These are phyloP conservation scores for Macrochelys suwanniensis DNA, from an alignment of 2,797 vertebrate species.

Conservation along the genomic window DNA sequence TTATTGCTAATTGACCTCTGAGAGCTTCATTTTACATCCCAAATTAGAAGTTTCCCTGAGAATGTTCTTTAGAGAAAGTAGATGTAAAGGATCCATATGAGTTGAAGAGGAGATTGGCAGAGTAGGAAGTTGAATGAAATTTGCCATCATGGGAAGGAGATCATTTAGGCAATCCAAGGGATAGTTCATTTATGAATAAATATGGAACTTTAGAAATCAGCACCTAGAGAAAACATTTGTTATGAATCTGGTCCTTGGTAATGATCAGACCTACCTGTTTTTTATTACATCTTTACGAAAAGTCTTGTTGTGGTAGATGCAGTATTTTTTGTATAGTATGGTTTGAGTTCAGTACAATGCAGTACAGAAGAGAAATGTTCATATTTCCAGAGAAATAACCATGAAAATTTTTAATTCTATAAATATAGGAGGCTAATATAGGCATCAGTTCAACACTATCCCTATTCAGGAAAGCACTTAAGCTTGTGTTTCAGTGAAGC, in stretches of 20 bases:
- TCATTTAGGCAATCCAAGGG: background rate
- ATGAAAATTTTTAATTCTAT: background rate
- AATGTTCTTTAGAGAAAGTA: background rate
- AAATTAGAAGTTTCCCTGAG: background rate
- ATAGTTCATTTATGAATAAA: background rate
- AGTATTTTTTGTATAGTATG: background rate
- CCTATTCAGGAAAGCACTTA: background rate
- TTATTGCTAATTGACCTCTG: background rate
- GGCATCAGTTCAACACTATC: background rate
- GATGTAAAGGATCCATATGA: background rate
- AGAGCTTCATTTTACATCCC: conserved; percentile 8
- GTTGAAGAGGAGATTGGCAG: background rate
- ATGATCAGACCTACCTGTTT: background rate
- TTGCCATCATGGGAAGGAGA: background rate
- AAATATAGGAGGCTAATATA: background rate
- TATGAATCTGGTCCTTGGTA: background rate
- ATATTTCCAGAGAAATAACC: background rate
- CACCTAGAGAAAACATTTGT: background rate
- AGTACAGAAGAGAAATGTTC: background rate
- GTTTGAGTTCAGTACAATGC: background rate
- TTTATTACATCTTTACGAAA: background rate
- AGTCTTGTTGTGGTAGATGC: too few species aligned
- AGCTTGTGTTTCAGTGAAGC: background rate
- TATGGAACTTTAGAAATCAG: background rate
- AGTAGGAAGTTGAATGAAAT: background rate